Percentiles rank a stretch among this genome's conserved stretches.
These are phyloP conservation scores for Drosophila limbata DNA, from an alignment of 2,888 invertebrate genomes.

Conservation along the genomic window DNA sequence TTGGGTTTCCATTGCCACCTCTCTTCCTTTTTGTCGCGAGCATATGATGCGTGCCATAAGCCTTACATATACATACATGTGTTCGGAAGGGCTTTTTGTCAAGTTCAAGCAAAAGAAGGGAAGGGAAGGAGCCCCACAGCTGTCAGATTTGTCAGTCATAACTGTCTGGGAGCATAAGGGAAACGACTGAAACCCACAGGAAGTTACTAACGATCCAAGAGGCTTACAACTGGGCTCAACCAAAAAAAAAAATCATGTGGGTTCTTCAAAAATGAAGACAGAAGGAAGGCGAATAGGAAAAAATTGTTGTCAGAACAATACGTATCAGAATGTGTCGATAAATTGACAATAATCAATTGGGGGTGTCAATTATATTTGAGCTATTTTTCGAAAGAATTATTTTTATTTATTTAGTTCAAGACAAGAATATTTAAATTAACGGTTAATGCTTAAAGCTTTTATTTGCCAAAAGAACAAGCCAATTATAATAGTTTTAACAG, in stretches of 20 bases:
- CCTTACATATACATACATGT: slow-evolving; percentile 18
- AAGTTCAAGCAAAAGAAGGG: background rate
- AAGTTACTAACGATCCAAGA: slow-evolving; percentile 53
- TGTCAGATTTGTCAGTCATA: slow-evolving; percentile 64
- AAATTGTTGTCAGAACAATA: background rate
- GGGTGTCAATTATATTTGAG: background rate
- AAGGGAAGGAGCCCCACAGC: slow-evolving; percentile 12
- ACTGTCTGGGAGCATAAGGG: slow-evolving; percentile 46
- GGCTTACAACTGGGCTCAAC: slow-evolving; percentile 30
- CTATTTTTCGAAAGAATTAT: background rate
- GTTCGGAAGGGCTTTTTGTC: background rate
- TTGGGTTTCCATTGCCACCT: slow-evolving; percentile 19
- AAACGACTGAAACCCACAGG: slow-evolving; percentile 29
- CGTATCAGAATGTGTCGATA: background rate
- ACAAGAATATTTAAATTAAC: background rate
- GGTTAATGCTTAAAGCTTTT: background rate
- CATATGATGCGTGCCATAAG: slow-evolving; percentile 64
- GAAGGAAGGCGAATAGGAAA: background rate
- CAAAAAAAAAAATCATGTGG: slow-evolving; percentile 2
- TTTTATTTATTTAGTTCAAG: background rate
- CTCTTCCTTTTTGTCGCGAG: slow-evolving; percentile 33
- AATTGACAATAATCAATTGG: background rate
- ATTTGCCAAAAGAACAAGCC: background rate
- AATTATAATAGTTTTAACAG: slow-evolving; percentile 1
- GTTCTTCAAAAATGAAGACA: background rate